phyloP scores from a whole-genome alignment of 2,888 invertebrate species.

The Yponomeuta cagnagella region DNA sequence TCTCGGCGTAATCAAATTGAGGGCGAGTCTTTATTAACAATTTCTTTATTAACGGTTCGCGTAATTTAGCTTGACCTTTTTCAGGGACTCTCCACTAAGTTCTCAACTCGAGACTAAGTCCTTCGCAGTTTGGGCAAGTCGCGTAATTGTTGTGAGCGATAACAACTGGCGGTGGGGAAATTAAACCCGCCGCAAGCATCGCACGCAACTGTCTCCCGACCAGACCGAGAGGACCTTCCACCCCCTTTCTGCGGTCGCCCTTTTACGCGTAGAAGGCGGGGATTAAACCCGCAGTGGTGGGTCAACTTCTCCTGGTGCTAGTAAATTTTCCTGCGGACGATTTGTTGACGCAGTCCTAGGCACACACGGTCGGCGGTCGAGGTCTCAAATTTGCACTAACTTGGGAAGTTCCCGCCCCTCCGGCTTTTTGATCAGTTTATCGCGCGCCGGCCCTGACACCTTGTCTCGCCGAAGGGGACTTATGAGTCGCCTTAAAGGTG shows the following conservation, averaged over 20 bases:
- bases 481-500: background rate
- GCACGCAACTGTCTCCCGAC: constrained; percentile 12
- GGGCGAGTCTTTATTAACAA: background rate
- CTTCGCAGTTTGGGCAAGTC: constrained; percentile 6
- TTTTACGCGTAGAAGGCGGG: background rate
- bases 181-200: constrained; percentile 12
- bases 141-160: constrained; percentile 15
- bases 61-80: background rate
- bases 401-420: background rate
- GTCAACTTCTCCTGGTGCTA: constrained; percentile 2
- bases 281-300: background rate
- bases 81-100: background rate
- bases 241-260: background rate
- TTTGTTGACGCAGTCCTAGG: constrained; percentile 45
- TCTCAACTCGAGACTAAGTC: background rate
- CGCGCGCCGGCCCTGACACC: background rate
- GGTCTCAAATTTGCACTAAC: constrained; percentile 9
- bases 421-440: constrained; percentile 8
- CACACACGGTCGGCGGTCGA: constrained; percentile 31
- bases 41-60: background rate
- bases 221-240: background rate
- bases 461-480: background rate
- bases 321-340: constrained; percentile 20
- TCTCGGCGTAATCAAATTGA: background rate
- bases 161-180: constrained; percentile 14